phyloP scores from a whole-genome alignment of 2,888 invertebrate species.

The Sesia apiformis region DNA sequence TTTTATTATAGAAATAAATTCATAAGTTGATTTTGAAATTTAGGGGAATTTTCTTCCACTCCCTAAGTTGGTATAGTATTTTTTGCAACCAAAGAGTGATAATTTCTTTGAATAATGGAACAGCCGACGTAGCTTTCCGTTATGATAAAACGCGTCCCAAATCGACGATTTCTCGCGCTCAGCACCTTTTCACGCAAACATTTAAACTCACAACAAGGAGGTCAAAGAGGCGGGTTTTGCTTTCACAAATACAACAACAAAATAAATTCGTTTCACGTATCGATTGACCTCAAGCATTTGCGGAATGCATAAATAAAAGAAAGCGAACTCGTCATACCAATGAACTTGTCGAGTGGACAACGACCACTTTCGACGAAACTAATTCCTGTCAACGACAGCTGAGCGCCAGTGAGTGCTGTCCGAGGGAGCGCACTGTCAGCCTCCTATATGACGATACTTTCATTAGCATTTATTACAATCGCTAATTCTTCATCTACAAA shows the following conservation, averaged over 20 bases:
- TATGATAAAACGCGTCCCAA: conserved; percentile 52
- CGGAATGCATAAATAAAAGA: conserved; percentile 68
- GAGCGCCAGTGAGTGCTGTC: too few species aligned
- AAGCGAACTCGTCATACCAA: conserved; percentile 60
- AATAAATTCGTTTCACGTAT: conserved; percentile 74
- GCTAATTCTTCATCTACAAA: too few species aligned
- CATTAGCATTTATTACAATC: too few species aligned
- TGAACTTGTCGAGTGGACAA: conserved; percentile 27
- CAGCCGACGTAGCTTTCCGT: conserved; percentile 22
- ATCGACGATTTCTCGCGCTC: conserved; percentile 57
- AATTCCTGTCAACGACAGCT: background rate
- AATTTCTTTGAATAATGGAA: too few species aligned
- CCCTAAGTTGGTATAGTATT: too few species aligned
- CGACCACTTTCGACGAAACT: conserved; percentile 46
- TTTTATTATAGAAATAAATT: too few species aligned
- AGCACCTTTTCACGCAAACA: conserved; percentile 62
- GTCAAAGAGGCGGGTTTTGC: conserved; percentile 66
- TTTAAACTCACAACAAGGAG: conserved; percentile 58
- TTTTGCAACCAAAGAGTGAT: too few species aligned
- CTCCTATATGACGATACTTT: too few species aligned
- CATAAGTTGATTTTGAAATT: too few species aligned
- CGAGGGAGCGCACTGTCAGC: too few species aligned
- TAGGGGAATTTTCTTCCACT: too few species aligned
- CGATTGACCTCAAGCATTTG: conserved; percentile 67
- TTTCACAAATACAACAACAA: conserved; percentile 73